A percentile compares a stretch with the other conserved stretches of the same genome.
Conservation (phyloP, 2,113 vertebrate genomes). For the Mus spicilegus region DNA sequence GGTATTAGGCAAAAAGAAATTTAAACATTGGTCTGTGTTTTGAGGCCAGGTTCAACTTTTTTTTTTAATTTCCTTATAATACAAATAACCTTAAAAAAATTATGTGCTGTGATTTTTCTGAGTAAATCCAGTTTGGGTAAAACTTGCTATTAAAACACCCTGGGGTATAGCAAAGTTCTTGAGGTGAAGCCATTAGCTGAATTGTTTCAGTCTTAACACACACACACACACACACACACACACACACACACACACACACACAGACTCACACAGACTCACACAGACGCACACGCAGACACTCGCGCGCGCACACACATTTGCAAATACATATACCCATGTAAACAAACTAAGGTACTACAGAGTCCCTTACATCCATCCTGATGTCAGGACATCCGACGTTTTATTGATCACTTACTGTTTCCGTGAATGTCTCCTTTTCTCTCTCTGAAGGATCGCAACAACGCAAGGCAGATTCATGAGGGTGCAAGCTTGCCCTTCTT, state of each 20-base stretch:
- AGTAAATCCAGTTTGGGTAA: constrained; percentile 11
- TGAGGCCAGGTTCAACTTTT: background rate
- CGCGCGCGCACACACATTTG: background rate
- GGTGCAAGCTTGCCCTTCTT: constrained; percentile 96
- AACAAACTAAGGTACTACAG: too few relatives aligned
- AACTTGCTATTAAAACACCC: background rate
- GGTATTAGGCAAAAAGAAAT: background rate
- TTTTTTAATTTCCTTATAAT: background rate
- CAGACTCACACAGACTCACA: background rate
- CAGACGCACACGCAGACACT: too few relatives aligned
- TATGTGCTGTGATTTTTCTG: background rate
- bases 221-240: background rate
- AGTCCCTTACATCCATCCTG: background rate
- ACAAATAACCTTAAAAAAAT: background rate
- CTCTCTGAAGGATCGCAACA: constrained; percentile 93
- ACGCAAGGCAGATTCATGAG: constrained; percentile 96
- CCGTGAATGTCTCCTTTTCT: background rate
- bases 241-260: background rate
- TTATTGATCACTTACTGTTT: background rate
- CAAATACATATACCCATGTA: background rate
- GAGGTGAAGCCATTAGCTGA: background rate
- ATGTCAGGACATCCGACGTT: background rate
- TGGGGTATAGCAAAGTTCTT: background rate
- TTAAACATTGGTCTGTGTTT: background rate
- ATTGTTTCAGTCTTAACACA: background rate